phyloP scores from a whole-genome alignment of 2,113 vertebrate species.

The Tenrec ecaudatus region DNA sequence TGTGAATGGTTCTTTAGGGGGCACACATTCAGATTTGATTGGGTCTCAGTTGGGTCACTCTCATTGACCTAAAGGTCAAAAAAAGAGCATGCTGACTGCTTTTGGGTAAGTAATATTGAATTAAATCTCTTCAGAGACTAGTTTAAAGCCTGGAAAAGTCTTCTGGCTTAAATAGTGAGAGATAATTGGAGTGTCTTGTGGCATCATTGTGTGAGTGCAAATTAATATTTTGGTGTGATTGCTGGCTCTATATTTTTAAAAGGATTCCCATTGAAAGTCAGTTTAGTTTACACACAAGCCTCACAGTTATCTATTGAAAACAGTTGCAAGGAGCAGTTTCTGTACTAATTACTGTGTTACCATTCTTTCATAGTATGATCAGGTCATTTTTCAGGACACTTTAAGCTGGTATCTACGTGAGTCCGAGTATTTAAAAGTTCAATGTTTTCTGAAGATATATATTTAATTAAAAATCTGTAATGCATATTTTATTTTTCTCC shows the following conservation, averaged over 20 bases:
- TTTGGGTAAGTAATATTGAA: constrained; percentile 82
- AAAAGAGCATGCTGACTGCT: constrained; percentile 72
- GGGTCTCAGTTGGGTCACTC: constrained; percentile 80
- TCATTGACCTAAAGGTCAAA: constrained; percentile 81
- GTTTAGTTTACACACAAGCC: constrained; percentile 50
- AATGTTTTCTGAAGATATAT: constrained; percentile 40
- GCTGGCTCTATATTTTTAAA: constrained; percentile 69
- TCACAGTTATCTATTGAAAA: constrained; percentile 65
- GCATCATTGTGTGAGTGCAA: constrained; percentile 74
- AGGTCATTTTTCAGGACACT: constrained; percentile 58
- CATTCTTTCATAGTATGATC: constrained; percentile 54
- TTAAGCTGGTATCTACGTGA: constrained; percentile 54
- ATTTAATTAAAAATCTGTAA: constrained; percentile 58
- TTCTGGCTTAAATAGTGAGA: constrained; percentile 76
- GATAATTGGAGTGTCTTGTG: constrained; percentile 80
- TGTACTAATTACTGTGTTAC: constrained; percentile 43
- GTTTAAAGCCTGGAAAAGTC: constrained; percentile 80
- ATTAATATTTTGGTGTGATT: constrained; percentile 79
- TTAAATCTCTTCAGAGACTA: constrained; percentile 83
- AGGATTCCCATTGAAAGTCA: constrained; percentile 66
- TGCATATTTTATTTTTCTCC: background rate
- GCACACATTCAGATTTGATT: constrained; percentile 81
- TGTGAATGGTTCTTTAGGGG: constrained; percentile 80
- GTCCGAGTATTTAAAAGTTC: constrained; percentile 29
- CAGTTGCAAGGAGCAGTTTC: constrained; percentile 61